Evolutionary conservation across 2,797 vertebrate species (phyloP).

Genomic region (Peromyscus melanophrys): DNA sequence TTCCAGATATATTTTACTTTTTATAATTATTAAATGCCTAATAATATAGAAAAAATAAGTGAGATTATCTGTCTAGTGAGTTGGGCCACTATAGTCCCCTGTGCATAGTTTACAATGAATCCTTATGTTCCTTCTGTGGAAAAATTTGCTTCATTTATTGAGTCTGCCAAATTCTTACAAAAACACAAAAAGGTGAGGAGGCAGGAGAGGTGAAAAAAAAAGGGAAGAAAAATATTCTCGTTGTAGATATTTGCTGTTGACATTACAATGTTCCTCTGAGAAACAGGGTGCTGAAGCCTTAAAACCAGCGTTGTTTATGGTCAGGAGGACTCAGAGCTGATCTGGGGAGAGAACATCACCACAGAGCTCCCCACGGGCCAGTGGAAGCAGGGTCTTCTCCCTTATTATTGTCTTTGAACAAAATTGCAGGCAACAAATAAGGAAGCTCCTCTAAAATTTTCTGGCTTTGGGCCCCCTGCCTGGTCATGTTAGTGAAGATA

Average conservation of each 20-base stretch:
- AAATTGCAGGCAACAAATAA: constrained; percentile 17
- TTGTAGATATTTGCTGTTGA: constrained; percentile 50
- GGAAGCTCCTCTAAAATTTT: neutral
- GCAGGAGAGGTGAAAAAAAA: neutral
- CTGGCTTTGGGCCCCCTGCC: neutral
- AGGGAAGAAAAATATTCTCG: constrained; percentile 46
- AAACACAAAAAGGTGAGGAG: constrained; percentile 32
- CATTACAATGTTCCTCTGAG: constrained; percentile 50
- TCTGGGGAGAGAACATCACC: neutral
- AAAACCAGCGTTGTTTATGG: neutral
- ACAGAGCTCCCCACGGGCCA: constrained; percentile 9
- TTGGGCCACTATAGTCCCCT: neutral
- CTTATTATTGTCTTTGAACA: constrained; percentile 50
- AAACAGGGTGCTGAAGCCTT: neutral
- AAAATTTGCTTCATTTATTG: constrained; percentile 58
- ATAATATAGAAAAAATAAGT: constrained; percentile 49
- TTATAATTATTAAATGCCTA: neutral
- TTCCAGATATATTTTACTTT: neutral
- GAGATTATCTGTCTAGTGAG: constrained; percentile 64
- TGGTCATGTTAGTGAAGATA: neutral
- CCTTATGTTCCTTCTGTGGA: constrained; percentile 17
- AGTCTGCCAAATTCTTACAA: constrained; percentile 64
- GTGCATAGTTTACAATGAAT: constrained; percentile 56
- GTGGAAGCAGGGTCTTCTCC: neutral
- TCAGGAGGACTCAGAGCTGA: neutral